A percentile compares a stretch with the other conserved stretches of the same genome.
These are phyloP conservation scores for Morphnarchus princeps DNA, from an alignment of 2,113 vertebrate species.

Conservation along the genomic window DNA sequence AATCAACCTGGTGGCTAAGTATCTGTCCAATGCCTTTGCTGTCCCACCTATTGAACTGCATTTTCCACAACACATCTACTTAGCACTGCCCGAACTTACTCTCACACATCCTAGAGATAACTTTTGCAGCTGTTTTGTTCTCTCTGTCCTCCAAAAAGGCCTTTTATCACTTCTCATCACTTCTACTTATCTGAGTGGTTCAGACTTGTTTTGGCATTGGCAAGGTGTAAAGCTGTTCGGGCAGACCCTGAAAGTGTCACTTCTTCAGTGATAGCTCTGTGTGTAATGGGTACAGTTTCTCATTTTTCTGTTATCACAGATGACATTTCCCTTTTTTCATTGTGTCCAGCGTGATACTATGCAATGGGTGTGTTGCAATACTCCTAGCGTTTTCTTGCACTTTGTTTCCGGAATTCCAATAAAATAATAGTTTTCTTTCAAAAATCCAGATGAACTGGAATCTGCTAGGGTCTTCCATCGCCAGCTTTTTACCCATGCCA, in stretches of 20 bases:
- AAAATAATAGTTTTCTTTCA: neutral
- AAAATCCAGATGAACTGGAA: neutral
- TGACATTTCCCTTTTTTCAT: neutral
- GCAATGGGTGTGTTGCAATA: neutral
- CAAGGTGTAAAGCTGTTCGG: neutral
- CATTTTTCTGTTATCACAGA: neutral
- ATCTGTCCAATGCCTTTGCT: neutral
- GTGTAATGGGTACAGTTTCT: neutral
- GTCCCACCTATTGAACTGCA: neutral
- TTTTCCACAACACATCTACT: neutral
- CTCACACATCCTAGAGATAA: neutral
- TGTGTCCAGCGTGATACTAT: neutral
- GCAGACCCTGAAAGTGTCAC: neutral
- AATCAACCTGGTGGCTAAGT: neutral
- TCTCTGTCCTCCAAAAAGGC: neutral
- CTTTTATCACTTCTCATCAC: neutral
- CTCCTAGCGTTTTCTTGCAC: neutral
- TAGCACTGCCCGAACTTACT: neutral
- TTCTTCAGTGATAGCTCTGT: neutral
- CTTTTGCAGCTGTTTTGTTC: neutral
- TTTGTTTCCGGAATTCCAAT: neutral
- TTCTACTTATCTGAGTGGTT: neutral
- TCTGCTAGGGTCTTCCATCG: neutral
- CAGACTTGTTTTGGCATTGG: neutral
- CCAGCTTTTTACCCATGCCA: rapidly evolving